Conservation (phyloP, 1,140 invertebrate species). For the Spodoptera litura region DNA sequence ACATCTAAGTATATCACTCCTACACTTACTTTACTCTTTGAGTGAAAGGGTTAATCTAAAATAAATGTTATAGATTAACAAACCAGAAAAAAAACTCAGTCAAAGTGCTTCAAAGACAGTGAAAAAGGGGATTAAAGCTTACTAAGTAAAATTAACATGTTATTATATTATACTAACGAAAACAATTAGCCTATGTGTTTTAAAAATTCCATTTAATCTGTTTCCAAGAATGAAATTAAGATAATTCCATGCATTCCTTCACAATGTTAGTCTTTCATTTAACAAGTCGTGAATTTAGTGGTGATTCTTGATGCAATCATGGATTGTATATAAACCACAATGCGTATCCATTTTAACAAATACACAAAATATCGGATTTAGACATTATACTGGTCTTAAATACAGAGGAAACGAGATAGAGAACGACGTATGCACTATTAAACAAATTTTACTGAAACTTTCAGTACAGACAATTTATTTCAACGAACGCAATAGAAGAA, state of each 20-base stretch:
- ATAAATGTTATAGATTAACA: no score
- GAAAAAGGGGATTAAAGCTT: not conserved
- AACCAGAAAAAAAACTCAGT: not conserved
- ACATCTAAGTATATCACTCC: no score
- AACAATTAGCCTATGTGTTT: not conserved
- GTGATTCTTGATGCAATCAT: slow-evolving; percentile 13
- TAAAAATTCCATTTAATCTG: not conserved
- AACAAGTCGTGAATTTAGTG: slow-evolving; percentile 20
- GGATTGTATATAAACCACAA: slow-evolving; percentile 7
- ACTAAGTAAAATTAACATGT: not conserved
- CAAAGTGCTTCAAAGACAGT: not conserved
- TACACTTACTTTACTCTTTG: no score
- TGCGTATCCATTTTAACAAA: slow-evolving; percentile 22
- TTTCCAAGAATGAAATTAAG: not conserved
- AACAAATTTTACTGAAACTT: slow-evolving; percentile 26
- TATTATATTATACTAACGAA: not conserved
- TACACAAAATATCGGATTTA: slow-evolving; percentile 19
- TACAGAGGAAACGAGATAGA: not conserved
- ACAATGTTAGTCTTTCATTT: not conserved
- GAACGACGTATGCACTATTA: slow-evolving; percentile 21
- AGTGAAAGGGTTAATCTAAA: no score
- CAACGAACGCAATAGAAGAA: slow-evolving; percentile 9
- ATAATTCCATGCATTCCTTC: slow-evolving; percentile 9
- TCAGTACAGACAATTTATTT: slow-evolving; percentile 24
- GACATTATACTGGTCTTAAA: slow-evolving; percentile 6